Percentiles rank a stretch among this genome's conserved stretches.
Conservation (phyloP, 2,113 vertebrate species). For the Lycaon pictus region DNA sequence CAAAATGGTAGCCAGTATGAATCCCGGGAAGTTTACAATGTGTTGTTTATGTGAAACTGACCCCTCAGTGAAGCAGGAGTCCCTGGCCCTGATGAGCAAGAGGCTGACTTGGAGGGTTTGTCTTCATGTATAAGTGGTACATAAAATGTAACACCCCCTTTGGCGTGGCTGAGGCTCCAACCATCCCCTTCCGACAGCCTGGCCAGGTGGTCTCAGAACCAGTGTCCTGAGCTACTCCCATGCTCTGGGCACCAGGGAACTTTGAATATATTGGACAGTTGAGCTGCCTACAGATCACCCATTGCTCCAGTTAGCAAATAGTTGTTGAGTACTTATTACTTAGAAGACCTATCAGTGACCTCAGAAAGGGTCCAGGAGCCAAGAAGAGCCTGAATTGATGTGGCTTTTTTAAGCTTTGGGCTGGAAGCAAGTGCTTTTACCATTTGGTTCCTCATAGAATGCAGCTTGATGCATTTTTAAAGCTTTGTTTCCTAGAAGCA, state of each 20-base stretch:
- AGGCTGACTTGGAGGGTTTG: neutral
- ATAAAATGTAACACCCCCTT: neutral
- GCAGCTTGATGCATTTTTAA: neutral
- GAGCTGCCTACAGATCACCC: neutral
- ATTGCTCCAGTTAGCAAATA: neutral
- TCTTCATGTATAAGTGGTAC: neutral
- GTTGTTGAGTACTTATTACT: neutral
- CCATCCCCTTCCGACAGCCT: fast-evolving
- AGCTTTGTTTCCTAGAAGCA: neutral
- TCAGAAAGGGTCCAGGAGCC: neutral
- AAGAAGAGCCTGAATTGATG: neutral
- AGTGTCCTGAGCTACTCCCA: neutral
- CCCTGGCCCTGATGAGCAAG: neutral
- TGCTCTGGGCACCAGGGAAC: neutral
- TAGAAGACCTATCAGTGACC: neutral
- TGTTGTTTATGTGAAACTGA: neutral
- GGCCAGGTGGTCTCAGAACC: neutral
- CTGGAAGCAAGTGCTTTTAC: neutral
- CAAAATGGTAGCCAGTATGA: neutral
- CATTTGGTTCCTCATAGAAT: neutral
- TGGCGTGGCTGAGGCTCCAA: neutral
- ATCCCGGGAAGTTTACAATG: neutral
- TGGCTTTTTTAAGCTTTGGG: neutral
- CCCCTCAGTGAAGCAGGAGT: neutral
- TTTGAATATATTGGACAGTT: neutral